A percentile compares a stretch with the other conserved stretches of the same genome.
Evolutionary conservation across 35 echinoderm and acorn worm species (phyloP).

Genomic region (Ophiothrix spiculata): DNA sequence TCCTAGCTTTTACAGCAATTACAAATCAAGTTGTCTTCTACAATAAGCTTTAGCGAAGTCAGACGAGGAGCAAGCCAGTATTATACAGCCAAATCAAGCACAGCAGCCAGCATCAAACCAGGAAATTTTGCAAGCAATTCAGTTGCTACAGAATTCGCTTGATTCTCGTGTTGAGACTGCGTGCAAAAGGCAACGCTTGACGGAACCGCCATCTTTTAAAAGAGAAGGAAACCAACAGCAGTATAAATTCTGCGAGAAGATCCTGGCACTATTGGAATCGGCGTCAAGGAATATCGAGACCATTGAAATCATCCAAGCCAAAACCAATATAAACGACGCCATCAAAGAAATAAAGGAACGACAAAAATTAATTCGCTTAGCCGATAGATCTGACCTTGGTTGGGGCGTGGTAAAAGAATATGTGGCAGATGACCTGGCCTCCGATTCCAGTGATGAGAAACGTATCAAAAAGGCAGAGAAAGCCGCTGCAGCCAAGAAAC

Average conservation of each 20-base stretch:
- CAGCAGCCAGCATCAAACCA: too few species aligned
- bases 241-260: slow-evolving; percentile 5
- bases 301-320: background rate
- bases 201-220: background rate
- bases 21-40: too few species aligned
- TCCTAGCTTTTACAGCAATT: too few species aligned
- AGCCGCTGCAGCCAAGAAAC: slow-evolving; percentile 16
- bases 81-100: background rate
- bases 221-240: slow-evolving; percentile 2
- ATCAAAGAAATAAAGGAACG: background rate
- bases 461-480: slow-evolving; percentile 22
- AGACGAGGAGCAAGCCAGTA: background rate
- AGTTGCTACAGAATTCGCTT: background rate
- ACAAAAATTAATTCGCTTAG: slow-evolving; percentile 35
- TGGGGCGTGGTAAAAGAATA: slow-evolving; percentile 45
- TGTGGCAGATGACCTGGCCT: slow-evolving; percentile 17
- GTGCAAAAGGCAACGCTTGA: background rate
- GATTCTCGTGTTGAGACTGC: background rate
- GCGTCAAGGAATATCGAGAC: background rate
- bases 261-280: background rate
- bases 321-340: background rate
- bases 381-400: slow-evolving; percentile 27
- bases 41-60: too few species aligned
- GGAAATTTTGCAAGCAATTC: too few species aligned
- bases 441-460: slow-evolving; percentile 17